Evolutionary conservation across 2,888 invertebrate species (phyloP), one percentile per base, ranked within the genome.

Genomic region (Azorinus chamasolen): DNA sequence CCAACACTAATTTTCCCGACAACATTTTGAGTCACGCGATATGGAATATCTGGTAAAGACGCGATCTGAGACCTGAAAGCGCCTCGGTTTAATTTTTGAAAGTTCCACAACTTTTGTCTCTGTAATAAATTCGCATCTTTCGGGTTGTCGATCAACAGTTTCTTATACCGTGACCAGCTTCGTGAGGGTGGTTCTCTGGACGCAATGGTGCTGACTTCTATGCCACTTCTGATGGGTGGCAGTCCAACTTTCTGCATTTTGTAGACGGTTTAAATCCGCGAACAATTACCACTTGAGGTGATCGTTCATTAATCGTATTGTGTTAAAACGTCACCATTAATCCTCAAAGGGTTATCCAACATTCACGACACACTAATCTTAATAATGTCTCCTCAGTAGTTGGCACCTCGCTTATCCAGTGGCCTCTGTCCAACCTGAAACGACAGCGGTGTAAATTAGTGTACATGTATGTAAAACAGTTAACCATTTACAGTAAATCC

Each of bases 31-130:
- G 77, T 73, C 1, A 72, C 75, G 18, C 81, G 58, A 25, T 71
- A 81, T 3, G 81, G 81, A n/a, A 81, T 81, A 32, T 81, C 81
- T 39, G 81, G 81, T 39, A 81, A 50, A 25, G 81, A 81, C 24
- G 69, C 18, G 10, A 81, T 39, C 27, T 81, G 77, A n/a, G 81
- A 78, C 12, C 81, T 63, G 43, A 81, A 81, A 1, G 81, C 81
- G 2, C 81, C 81, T 1, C 81, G 70, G 43, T 81, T 81, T 22
- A 81, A 14, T 48, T 81, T 81, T 37, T 81, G 81, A 51, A 81
- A 81, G 39, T 81, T 77, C 81, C 81, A 81, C 6, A 81, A 62
- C 41, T 77, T 81, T 32, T 81, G 81, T 20, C 81, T 50, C 41
- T 81, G 71, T 18, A 81, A 51, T 18, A 81, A 55, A 22, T 81